Evolutionary conservation across 2,113 vertebrate species (phyloP), one percentile per base, ranked within the genome.

Genomic region (Triplophysa tibetana): DNA sequence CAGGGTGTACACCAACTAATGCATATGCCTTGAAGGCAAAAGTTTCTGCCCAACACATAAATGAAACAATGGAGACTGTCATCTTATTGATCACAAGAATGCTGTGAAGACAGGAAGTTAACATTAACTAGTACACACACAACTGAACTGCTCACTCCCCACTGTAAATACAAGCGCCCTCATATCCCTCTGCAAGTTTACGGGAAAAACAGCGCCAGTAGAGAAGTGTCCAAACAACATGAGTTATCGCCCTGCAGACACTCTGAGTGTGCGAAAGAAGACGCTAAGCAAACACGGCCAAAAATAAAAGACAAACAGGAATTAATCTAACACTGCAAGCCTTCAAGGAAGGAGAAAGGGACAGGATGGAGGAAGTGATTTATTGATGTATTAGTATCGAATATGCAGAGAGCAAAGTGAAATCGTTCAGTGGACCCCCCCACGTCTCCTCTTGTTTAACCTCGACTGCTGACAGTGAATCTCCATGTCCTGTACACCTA

Each of bases 251-350:
- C 80, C 78, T 79, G 86, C 87, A 83, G 86, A 89, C 88, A 56
- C 84, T 84, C 84, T 54, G 87, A 84, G 68, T 11, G 80, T 83
- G 85, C 87, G 89, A 84, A 89, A 90, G 87, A 85, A 89, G 87
- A 83, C 45, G 69, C 84, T 85, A 86, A 88, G 87, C 86, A 87
- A 89, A 90, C 84, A 80, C 45, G 84, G 84, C 80, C 63, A 33
- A 86, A 87, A 90, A 89, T 87, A 91, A 92, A 92, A 87, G 90
- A 77, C 90, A 92, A 93, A 92, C 91, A 92, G 85, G 85, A 90
- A 89, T 91, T 91, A 91, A 92, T 80, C 48, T 66, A 77, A 48
- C 56, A 70, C 41, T 13, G n/a, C 43, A n/a, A 64, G 33, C 60
- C 19, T 66, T 70, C 79, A 76, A 21, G 52, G 78, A 41, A 65